A percentile compares a stretch with the other conserved stretches of the same genome.
These are phyloP conservation scores for Stratiomys singularior DNA, from an alignment of 2,888 invertebrate species.

Conservation along the genomic window DNA sequence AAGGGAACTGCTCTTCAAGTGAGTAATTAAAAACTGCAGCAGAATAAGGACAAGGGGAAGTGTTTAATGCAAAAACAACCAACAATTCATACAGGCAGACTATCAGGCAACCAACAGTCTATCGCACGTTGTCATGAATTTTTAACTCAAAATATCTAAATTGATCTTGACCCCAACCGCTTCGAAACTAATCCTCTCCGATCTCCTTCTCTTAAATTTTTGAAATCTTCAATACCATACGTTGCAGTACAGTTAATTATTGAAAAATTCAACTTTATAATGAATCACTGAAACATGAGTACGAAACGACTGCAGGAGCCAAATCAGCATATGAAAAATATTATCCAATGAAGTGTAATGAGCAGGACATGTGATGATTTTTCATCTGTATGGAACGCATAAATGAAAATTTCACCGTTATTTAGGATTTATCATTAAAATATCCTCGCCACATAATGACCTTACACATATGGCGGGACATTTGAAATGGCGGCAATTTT, in stretches of 20 bases:
- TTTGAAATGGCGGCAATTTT: conserved; percentile 13
- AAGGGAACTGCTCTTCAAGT: not conserved
- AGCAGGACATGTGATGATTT: not conserved
- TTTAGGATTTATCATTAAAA: conserved; percentile 29
- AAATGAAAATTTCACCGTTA: conserved; percentile 22
- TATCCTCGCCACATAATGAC: conserved; percentile 4
- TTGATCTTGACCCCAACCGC: too few species aligned
- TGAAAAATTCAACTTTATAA: not conserved
- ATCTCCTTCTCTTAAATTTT: too few species aligned
- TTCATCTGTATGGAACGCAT: not conserved
- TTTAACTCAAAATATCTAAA: too few species aligned
- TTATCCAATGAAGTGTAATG: not conserved
- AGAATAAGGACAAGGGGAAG: not conserved
- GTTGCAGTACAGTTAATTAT: not conserved
- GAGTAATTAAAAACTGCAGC: not conserved
- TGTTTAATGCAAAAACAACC: not conserved
- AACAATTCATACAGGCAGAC: not conserved
- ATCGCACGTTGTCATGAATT: too few species aligned
- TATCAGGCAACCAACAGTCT: not conserved
- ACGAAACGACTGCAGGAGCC: too few species aligned
- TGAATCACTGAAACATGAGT: too few species aligned
- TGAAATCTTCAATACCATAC: too few species aligned
- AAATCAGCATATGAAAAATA: not conserved
- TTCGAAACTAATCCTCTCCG: too few species aligned
- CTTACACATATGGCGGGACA: conserved; percentile 4